Percentiles rank a stretch among this genome's conserved stretches.
phyloP scores from a whole-genome alignment of 2,888 invertebrate species.

The Agrotis segetum region DNA sequence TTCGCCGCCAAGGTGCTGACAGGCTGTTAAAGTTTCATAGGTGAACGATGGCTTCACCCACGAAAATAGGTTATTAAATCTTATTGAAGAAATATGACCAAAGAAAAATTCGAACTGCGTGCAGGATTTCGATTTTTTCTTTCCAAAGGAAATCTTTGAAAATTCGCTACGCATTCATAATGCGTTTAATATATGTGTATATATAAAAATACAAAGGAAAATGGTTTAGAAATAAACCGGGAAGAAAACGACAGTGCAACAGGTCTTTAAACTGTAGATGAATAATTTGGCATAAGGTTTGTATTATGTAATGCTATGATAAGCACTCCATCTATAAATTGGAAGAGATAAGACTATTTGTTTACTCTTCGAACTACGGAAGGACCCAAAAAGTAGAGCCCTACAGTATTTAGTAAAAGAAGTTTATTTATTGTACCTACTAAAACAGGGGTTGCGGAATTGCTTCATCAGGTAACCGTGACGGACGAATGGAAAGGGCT shows the following conservation, averaged over 20 bases:
- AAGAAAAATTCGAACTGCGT: too few species aligned
- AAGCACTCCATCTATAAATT: not conserved
- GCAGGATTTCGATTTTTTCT: too few species aligned
- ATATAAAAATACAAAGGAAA: not conserved
- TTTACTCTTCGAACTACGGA: not conserved
- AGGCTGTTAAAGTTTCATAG: not conserved
- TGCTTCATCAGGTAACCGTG: too few species aligned
- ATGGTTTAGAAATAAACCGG: not conserved
- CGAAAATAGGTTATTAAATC: not conserved
- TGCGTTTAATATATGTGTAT: too few species aligned
- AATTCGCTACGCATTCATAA: too few species aligned
- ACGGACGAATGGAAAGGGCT: too few species aligned
- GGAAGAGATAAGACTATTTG: not conserved
- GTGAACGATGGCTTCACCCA: constrained; percentile 10
- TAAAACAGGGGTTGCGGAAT: not conserved
- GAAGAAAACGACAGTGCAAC: not conserved
- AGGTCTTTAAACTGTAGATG: not conserved
- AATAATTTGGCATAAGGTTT: not conserved
- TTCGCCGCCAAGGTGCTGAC: not conserved
- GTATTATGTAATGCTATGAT: not conserved
- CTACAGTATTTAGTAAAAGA: not conserved
- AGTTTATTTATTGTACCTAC: too few species aligned
- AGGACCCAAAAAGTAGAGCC: not conserved
- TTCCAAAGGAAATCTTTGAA: too few species aligned
- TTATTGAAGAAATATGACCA: not conserved